Base-by-base conservation (phyloP, 64 coral and sea anemone species). In the Actinia tenebrosa region DNA sequence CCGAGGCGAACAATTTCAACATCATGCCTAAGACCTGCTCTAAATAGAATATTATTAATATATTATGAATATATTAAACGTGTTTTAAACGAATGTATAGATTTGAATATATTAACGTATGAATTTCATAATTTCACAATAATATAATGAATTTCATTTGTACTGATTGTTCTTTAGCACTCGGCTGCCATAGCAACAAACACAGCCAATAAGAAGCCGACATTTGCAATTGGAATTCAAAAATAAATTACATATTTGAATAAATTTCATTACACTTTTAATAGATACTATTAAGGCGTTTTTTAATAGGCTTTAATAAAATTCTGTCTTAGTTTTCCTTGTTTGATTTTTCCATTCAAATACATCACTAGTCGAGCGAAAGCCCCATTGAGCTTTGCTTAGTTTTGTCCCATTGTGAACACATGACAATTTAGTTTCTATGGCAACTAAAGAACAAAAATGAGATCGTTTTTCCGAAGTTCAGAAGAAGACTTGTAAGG, bases 231-330 rank as follows among this genome's bases (percentile, higher is more conserved):
- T 66, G 63, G 63, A 66, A 66, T 66, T 66, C 63, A 2, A 66
- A 23, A 66, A 66, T 66, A 66, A 66, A 66, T 66, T 66, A 66
- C n/a, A n/a, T 66, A 66, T n/a, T 66, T n/a, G 63, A 66, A 66
- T 66, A 66, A 66, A n/a, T 66, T 25, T 66, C n/a, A 66, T 23
- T 66, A 8, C n/a, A n/a, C 63, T 66, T 66, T 66, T 20, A 7
- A 66, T 25, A 25, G 19, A 66, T 66, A 66, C 22, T 66, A 20
- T 23, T 66, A n/a, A 66, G n/a, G n/a, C n/a, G 0, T 66, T 66
- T 7, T 6, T 23, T 23, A 66, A 23, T 61, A 66, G n/a, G 63
- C 20, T 23, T 66, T 23, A 66, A 66, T 58, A 16, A 11, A 58
- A 58, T 58, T 58, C 56, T 58, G 10, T 58, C 7, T 50, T 50